Base-by-base conservation (phyloP, 1,140 invertebrate species). In the Aleiodes sp. region DNA sequence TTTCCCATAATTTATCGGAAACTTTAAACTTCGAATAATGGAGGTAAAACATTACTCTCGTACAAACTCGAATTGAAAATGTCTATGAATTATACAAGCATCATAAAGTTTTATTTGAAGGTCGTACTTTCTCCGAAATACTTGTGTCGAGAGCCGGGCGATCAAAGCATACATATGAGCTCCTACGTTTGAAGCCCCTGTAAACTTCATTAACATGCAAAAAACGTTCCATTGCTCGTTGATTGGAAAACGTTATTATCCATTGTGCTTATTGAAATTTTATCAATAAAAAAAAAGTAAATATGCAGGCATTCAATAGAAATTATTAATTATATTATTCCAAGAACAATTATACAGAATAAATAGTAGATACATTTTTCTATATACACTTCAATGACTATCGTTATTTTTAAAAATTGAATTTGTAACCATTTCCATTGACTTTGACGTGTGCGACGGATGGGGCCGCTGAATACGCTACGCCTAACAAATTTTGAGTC, bases 401-500 rank as follows among this genome's bases (percentile, higher is more conserved):
- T 61, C 35, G 4, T 9, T 59, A 16, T 37, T 1, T 10, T 79
- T 68, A 82, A 65, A 82, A 83, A 46, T 81, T 61, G 41, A 80
- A 78, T 56, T 81, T 81, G 59, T 80, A 83, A 8, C 80, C 81
- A 46, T 81, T 80, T 21, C 80, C 80, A 2, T 59, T 74, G 8
- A 80, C 72, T 69, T 83, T 83, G 3, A 83, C 80, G 16, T 74
- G 78, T 14, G 81, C 75, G 2, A 83, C 81, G 0, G 78, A 74
- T 10, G 80, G 78, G 16, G 81, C 77, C 16, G 80, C 63, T 2
- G 81, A 83, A 66, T 80, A 83, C 52, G 81, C 76, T 19, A 83
- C 39, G 4, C 81, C 81, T 28, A 83, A 63, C 37, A 82, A 76
- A 72, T 76, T 82, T 10, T 76, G 69, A 8, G 57, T 52, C 56